Conservation (phyloP, 30 jellyfish, hydroid and myxozoan genomes). For the Aurelia sp. region DNA sequence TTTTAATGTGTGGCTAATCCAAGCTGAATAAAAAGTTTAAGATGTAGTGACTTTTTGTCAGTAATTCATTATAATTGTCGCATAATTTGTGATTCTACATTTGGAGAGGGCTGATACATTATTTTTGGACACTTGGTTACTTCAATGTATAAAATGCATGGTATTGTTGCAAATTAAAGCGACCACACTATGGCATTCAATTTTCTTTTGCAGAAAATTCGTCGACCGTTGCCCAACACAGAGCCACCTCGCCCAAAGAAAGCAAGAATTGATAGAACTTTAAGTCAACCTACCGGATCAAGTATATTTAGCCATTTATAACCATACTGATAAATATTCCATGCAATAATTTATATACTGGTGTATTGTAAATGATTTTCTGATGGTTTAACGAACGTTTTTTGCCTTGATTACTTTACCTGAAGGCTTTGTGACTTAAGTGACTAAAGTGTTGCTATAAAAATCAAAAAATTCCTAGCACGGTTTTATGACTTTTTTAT, state of each 20-base stretch:
- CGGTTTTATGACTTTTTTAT: too few species aligned
- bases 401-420: too few species aligned
- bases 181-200: not conserved
- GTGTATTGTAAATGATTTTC: conserved; percentile 1
- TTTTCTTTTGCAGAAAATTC: not conserved
- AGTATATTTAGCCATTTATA: conserved; percentile 45
- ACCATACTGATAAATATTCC: not conserved
- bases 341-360: not conserved
- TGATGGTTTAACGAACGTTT: too few species aligned
- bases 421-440: too few species aligned
- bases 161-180: not conserved
- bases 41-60: not conserved
- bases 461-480: too few species aligned
- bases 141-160: not conserved
- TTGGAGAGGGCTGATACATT: too few species aligned
- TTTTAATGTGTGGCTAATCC: too few species aligned
- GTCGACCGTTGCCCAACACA: conserved; percentile 6
- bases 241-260: conserved; percentile 64
- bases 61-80: too few species aligned
- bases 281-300: conserved; percentile 34
- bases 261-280: conserved; percentile 47
- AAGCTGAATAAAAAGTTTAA: not conserved
- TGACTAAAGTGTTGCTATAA: too few species aligned
- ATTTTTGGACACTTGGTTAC: too few species aligned
- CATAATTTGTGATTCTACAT: too few species aligned